phyloP scores from a whole-genome alignment of 2,888 invertebrate species.

The Holacanthella duospinosa region DNA sequence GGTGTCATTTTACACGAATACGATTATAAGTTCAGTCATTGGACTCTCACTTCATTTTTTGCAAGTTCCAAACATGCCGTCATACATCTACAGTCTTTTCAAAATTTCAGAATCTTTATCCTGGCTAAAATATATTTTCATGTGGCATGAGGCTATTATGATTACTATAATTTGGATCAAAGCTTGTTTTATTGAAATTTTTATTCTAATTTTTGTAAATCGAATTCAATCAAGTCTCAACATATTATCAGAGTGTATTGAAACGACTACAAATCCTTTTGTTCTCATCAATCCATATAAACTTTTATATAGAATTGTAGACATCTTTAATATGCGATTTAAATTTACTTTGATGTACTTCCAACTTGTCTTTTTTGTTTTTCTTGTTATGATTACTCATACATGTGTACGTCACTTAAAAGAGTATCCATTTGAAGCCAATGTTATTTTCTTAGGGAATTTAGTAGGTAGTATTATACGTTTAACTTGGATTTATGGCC shows the following conservation, averaged over 20 bases:
- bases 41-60: background rate
- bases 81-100: background rate
- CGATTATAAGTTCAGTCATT: background rate
- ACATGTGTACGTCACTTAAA: background rate
- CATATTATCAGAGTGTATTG: background rate
- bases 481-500: background rate
- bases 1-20: background rate
- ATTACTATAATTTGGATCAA: background rate
- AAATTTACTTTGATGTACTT: background rate
- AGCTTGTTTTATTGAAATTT: background rate
- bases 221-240: background rate
- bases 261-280: background rate
- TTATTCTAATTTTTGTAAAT: background rate
- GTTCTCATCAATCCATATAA: background rate
- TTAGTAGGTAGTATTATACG: background rate
- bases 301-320: background rate
- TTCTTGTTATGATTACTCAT: background rate
- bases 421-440: background rate
- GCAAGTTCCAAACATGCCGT: background rate
- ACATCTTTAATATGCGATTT: background rate
- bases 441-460: background rate
- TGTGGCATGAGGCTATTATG: background rate
- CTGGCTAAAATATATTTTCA: background rate
- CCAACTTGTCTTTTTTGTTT: background rate
- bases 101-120: background rate